A percentile compares a stretch with the other conserved stretches of the same genome.
phyloP scores from a whole-genome alignment of 1,140 invertebrate genomes.

The Bombus impatiens region DNA sequence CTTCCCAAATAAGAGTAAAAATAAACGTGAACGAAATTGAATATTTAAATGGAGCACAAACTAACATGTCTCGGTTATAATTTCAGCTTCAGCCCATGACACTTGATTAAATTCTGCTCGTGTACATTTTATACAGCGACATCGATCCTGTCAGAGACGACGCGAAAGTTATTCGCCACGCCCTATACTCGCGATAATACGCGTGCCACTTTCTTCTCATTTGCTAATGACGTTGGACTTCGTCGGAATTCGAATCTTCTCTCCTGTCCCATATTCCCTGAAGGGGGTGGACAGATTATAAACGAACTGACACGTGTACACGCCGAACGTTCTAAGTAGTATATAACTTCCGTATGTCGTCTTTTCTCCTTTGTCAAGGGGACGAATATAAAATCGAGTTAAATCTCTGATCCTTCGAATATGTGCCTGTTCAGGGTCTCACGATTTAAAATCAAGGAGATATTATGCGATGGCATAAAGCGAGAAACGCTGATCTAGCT shows the following conservation, averaged over 20 bases:
- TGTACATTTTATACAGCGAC: neutral
- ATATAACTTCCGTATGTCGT: neutral
- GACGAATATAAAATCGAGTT: neutral
- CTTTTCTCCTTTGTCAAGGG: neutral
- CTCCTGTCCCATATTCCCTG: neutral
- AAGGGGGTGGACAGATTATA: neutral
- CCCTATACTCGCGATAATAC: neutral
- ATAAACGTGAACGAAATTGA: neutral
- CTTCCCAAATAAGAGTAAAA: neutral
- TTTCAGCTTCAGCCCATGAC: neutral
- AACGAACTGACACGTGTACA: neutral
- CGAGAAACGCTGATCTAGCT: neutral
- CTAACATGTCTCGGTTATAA: neutral
- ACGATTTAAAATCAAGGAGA: neutral
- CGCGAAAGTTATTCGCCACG: conserved; percentile 9
- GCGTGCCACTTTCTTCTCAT: conserved; percentile 20
- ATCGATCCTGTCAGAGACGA: conserved; percentile 3
- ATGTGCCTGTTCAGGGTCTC: neutral
- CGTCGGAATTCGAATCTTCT: neutral
- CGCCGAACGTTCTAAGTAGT: neutral
- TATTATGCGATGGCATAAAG: neutral
- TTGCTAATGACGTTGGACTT: conserved; percentile 4
- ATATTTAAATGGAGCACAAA: neutral
- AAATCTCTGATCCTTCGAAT: neutral
- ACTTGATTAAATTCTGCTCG: neutral